phyloP scores from a whole-genome alignment of 2,797 vertebrate genomes.

The Hemibagrus guttatus region DNA sequence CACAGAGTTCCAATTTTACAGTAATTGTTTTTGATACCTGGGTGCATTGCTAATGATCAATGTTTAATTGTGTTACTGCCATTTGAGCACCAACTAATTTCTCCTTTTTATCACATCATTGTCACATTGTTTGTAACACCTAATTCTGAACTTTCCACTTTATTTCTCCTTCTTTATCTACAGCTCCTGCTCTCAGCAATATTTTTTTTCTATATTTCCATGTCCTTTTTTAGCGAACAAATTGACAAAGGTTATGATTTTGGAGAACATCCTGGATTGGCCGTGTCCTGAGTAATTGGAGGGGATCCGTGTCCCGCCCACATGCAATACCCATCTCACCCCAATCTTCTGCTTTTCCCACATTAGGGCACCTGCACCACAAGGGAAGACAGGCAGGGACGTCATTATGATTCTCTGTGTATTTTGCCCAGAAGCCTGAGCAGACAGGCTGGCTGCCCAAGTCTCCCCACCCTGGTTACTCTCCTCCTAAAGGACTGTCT shows the following conservation, averaged over 20 bases:
- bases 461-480: slow-evolving; percentile 53
- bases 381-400: slow-evolving; percentile 68
- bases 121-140: slow-evolving; percentile 25
- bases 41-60: slow-evolving; percentile 35
- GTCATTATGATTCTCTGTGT: slow-evolving; percentile 71
- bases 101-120: slow-evolving; percentile 21
- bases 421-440: slow-evolving; percentile 63
- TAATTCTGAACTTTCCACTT: not conserved
- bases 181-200: not conserved
- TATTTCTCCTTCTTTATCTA: not conserved
- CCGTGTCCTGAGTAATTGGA: slow-evolving; percentile 67
- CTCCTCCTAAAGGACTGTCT: slow-evolving; percentile 58
- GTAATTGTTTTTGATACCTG: slow-evolving; percentile 28
- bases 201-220: slow-evolving; percentile 29
- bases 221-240: slow-evolving; percentile 23
- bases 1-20: slow-evolving; percentile 30
- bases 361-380: slow-evolving; percentile 49
- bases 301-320: slow-evolving; percentile 63
- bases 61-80: slow-evolving; percentile 38
- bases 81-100: slow-evolving; percentile 26
- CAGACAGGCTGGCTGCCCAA: slow-evolving; percentile 65
- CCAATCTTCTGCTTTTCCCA: slow-evolving; percentile 63
- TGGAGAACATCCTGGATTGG: slow-evolving; percentile 25
- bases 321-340: slow-evolving; percentile 45
- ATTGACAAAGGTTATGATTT: slow-evolving; percentile 25